Conservation (phyloP, 2,797 vertebrate genomes). For the Pangasius macronema region DNA sequence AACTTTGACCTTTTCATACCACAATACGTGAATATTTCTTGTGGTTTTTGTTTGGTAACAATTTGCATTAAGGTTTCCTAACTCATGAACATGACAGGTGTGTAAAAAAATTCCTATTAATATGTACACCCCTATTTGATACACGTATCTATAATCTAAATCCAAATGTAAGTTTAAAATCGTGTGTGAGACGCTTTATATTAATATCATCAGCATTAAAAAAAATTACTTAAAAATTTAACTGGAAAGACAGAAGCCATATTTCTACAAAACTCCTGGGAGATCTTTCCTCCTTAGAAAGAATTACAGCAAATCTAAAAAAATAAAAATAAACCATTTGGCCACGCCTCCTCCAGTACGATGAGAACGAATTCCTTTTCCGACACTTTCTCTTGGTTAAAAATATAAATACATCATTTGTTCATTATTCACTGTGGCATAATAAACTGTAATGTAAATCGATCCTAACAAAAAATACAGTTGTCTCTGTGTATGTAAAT, state of each 20-base stretch:
- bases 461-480: not conserved
- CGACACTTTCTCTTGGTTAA: not conserved
- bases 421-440: not conserved
- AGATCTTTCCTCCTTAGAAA: not conserved
- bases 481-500: not conserved
- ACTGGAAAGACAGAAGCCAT: too few relatives aligned
- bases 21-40: too few relatives aligned
- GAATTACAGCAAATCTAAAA: not conserved
- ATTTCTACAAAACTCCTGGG: too few relatives aligned
- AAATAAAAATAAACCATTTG: not conserved
- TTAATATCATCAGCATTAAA: too few relatives aligned
- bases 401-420: not conserved
- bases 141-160: too few relatives aligned
- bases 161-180: too few relatives aligned
- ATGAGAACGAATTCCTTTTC: not conserved
- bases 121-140: too few relatives aligned
- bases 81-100: not conserved
- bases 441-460: not conserved
- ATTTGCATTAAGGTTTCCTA: too few relatives aligned
- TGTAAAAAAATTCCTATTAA: not conserved
- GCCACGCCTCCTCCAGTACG: not conserved
- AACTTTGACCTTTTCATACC: too few relatives aligned
- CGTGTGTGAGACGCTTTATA: too few relatives aligned
- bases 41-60: too few relatives aligned
- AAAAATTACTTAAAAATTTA: too few relatives aligned